Percentiles rank a stretch among this genome's conserved stretches.
Evolutionary conservation across 2,113 vertebrate genomes (phyloP).

Genomic region (Gnathonemus echidnorhynchus): DNA sequence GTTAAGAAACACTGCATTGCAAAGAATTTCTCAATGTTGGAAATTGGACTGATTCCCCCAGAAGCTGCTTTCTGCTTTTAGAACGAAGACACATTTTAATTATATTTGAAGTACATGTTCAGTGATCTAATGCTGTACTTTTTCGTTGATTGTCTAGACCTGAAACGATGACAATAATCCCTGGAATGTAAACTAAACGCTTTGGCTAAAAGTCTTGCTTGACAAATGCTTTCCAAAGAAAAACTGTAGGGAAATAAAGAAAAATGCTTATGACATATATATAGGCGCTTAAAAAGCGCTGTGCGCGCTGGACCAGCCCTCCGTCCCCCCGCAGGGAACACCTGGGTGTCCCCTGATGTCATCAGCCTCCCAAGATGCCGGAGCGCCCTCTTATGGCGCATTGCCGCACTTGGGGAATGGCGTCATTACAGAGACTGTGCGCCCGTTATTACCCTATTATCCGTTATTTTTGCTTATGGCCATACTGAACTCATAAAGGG

Average conservation of each 20-base stretch:
- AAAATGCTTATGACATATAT: neutral
- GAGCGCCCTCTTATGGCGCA: neutral
- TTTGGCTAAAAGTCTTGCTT: neutral
- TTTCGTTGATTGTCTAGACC: neutral
- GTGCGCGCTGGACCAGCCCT: neutral
- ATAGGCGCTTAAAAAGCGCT: neutral
- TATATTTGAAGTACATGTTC: neutral
- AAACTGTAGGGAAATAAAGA: neutral
- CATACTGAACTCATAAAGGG: neutral
- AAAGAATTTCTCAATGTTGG: neutral
- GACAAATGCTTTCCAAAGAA: neutral
- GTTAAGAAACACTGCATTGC: constrained; percentile 2
- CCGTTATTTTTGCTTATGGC: neutral
- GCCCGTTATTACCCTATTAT: neutral
- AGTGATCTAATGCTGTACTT: neutral
- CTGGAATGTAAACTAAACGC: neutral
- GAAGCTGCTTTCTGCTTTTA: neutral
- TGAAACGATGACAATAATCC: neutral
- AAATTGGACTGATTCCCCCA: neutral
- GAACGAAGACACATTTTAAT: neutral
- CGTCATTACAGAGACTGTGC: neutral
- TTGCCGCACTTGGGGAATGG: neutral
- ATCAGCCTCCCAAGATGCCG: neutral
- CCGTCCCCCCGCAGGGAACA: neutral
- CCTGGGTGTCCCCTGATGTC: neutral